phyloP scores from a whole-genome alignment of 2,888 invertebrate species.

The Beris chalybata region DNA sequence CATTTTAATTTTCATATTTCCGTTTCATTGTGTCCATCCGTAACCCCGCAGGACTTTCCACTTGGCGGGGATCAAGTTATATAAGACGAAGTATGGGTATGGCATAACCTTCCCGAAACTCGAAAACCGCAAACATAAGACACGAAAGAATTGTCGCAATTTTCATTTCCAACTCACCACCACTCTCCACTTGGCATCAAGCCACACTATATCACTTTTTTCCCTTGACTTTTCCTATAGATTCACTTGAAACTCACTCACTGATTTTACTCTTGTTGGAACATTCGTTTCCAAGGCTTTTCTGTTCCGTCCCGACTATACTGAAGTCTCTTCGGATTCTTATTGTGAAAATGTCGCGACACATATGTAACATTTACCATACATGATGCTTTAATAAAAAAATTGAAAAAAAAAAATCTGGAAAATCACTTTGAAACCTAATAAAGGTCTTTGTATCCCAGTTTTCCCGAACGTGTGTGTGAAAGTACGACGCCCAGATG shows the following conservation, averaged over 20 bases:
- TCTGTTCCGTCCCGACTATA: neutral
- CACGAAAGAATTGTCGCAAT: slow-evolving; percentile 20
- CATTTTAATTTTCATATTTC: too few relatives aligned
- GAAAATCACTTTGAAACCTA: too few relatives aligned
- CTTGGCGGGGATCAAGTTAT: too few relatives aligned
- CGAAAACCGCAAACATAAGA: neutral
- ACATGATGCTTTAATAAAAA: too few relatives aligned
- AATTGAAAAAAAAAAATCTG: too few relatives aligned
- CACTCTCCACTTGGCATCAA: slow-evolving; percentile 16
- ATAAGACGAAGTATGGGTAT: too few relatives aligned
- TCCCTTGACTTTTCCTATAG: slow-evolving; percentile 1
- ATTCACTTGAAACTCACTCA: slow-evolving; percentile 13
- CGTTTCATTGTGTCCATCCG: too few relatives aligned
- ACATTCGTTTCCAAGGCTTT: slow-evolving; percentile 2
- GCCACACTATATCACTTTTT: slow-evolving; percentile 25
- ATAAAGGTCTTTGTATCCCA: neutral
- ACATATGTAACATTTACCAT: too few relatives aligned
- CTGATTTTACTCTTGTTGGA: slow-evolving; percentile 9
- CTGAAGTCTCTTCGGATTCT: neutral
- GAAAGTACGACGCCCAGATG: slow-evolving; percentile 11
- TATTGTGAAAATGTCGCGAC: too few relatives aligned
- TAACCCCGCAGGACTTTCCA: too few relatives aligned
- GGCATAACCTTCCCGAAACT: too few relatives aligned
- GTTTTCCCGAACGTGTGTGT: neutral
- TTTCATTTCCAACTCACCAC: slow-evolving; percentile 6